Conservation (phyloP, 2,888 invertebrate species). For the Sinopyrophorus schimmeli region DNA sequence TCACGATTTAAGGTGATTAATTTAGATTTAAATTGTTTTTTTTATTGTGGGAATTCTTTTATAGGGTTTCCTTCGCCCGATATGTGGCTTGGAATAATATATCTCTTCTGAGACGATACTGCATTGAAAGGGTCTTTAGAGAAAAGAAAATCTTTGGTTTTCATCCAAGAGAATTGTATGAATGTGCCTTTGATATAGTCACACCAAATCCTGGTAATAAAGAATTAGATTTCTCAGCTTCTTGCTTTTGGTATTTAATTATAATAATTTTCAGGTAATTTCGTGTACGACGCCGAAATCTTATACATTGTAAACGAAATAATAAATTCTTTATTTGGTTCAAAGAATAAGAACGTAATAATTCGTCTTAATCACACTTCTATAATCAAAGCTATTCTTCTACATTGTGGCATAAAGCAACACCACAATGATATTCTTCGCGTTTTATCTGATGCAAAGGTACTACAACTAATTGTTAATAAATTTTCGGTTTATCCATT, state of each 20-base stretch:
- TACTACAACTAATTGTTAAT: conserved; percentile 31
- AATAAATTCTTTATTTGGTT: conserved; percentile 66
- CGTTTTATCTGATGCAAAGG: conserved; percentile 57
- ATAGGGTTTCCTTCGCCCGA: conserved; percentile 74
- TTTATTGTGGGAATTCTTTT: conserved; percentile 23
- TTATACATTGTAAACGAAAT: conserved; percentile 78
- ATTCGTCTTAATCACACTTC: conserved; percentile 80
- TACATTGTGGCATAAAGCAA: conserved; percentile 78
- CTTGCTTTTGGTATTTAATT: too few relatives aligned
- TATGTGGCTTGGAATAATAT: conserved; percentile 81
- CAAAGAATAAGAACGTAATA: conserved; percentile 67
- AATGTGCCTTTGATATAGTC: conserved; percentile 93
- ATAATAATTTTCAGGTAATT: conserved; percentile 61
- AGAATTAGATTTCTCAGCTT: too few relatives aligned
- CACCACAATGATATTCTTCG: conserved; percentile 61
- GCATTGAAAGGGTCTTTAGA: conserved; percentile 84
- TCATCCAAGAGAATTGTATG: conserved; percentile 86
- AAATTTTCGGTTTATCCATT: conserved; percentile 1
- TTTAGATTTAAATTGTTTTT: conserved; percentile 23
- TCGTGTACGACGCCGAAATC: conserved; percentile 85
- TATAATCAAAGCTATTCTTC: conserved; percentile 73
- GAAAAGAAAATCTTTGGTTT: conserved; percentile 78
- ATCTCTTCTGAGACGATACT: conserved; percentile 78
- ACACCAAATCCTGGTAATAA: conserved; percentile 67
- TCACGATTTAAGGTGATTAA: conserved; percentile 76